phyloP scores from a whole-genome alignment of 2,888 invertebrate genomes.

The Dasysyrphus tricinctus region DNA sequence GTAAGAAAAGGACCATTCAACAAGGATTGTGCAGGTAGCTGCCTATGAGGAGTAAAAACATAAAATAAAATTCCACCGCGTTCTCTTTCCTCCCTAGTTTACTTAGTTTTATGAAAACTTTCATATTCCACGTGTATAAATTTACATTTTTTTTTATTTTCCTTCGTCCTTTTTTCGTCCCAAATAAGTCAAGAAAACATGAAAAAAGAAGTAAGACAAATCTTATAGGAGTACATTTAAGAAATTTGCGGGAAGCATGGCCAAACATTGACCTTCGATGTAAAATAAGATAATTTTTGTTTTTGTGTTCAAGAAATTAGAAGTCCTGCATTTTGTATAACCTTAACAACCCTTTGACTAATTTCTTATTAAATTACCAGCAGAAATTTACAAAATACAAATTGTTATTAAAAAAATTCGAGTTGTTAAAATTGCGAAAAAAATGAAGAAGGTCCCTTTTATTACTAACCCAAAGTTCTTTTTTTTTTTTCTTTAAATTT shows the following conservation, averaged over 20 bases:
- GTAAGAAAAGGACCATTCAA: constrained; percentile 1
- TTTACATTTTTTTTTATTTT: constrained; percentile 53
- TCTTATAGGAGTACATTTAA: not conserved
- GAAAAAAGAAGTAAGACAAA: not conserved
- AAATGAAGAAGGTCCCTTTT: constrained; percentile 28
- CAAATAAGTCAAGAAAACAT: not conserved
- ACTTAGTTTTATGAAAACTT: constrained; percentile 43
- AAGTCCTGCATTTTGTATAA: constrained; percentile 44
- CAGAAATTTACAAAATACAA: constrained; percentile 52
- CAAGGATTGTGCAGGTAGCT: not conserved
- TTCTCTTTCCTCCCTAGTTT: not conserved
- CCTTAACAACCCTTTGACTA: constrained; percentile 63
- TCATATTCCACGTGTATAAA: constrained; percentile 66
- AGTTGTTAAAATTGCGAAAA: not conserved
- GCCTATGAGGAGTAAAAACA: not conserved
- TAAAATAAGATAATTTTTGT: constrained; percentile 17
- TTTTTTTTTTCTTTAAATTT: not conserved
- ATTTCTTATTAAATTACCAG: constrained; percentile 69
- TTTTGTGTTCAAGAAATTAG: constrained; percentile 35
- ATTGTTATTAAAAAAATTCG: constrained; percentile 5
- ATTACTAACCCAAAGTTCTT: constrained; percentile 36
- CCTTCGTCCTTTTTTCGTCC: not conserved
- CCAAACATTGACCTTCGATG: constrained; percentile 28
- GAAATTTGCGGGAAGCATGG: not conserved
- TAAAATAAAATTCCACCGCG: not conserved